Percentiles rank a stretch among this genome's conserved stretches.
These are phyloP conservation scores for Brienomyrus longianalis DNA, from an alignment of 2,113 vertebrate genomes.

Conservation along the genomic window DNA sequence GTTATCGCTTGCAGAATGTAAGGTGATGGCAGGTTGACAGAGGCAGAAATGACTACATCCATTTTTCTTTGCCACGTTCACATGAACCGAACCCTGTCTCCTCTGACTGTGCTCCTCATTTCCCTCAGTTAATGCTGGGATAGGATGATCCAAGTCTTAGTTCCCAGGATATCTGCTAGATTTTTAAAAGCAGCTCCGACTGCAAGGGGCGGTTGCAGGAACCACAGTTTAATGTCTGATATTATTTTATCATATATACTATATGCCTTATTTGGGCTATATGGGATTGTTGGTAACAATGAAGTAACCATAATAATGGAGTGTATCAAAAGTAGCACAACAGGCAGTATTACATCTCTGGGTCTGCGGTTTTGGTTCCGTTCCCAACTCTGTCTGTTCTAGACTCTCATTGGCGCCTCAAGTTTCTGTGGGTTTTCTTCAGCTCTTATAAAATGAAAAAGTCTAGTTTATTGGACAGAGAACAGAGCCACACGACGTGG, in stretches of 20 bases:
- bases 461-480: background rate
- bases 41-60: background rate
- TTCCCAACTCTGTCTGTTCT: background rate
- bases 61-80: background rate
- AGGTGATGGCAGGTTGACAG: background rate
- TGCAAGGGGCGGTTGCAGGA: background rate
- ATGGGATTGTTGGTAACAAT: background rate
- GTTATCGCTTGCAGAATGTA: background rate
- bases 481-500: background rate
- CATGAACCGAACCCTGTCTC: background rate
- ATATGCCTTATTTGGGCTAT: background rate
- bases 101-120: background rate
- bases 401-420: background rate
- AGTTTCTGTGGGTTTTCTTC: background rate
- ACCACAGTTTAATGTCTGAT: background rate
- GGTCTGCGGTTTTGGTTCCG: background rate
- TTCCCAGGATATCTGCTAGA: background rate
- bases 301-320: background rate
- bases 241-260: background rate
- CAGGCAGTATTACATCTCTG: background rate
- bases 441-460: background rate
- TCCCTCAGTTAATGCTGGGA: background rate
- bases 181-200: background rate
- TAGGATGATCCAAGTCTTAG: background rate
- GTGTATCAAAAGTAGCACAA: background rate